Conservation (phyloP, 2,797 vertebrate genomes). For the Emys orbicularis region DNA sequence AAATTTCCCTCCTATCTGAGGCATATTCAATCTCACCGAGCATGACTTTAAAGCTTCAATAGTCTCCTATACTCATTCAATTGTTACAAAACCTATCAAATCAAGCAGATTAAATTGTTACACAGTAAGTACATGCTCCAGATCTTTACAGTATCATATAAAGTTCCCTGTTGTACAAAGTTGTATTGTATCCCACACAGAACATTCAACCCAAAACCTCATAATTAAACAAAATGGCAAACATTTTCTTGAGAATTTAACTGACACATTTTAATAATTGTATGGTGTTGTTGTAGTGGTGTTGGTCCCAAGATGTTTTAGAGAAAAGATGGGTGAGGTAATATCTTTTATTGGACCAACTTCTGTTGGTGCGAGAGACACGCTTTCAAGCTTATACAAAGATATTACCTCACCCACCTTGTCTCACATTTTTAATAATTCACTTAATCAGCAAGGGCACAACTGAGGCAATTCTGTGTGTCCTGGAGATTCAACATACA, state of each 20-base stretch:
- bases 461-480: neutral
- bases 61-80: constrained; percentile 19
- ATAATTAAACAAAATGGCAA: neutral
- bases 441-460: neutral
- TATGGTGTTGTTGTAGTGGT: neutral
- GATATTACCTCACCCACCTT: neutral
- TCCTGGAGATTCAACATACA: neutral
- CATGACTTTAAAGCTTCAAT: constrained; percentile 16
- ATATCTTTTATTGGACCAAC: neutral
- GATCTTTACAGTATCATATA: neutral
- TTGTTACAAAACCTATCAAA: constrained; percentile 29
- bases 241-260: neutral
- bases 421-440: neutral
- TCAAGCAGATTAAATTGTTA: constrained; percentile 39
- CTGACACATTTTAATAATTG: neutral
- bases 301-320: neutral
- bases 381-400: neutral
- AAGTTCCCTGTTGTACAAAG: neutral
- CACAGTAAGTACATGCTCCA: neutral
- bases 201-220: neutral
- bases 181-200: neutral
- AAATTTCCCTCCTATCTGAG: neutral
- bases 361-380: neutral
- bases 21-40: neutral
- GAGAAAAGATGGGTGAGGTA: neutral